Conservation (phyloP, 1,140 invertebrate species). For the Teleopsis dalmanni region DNA sequence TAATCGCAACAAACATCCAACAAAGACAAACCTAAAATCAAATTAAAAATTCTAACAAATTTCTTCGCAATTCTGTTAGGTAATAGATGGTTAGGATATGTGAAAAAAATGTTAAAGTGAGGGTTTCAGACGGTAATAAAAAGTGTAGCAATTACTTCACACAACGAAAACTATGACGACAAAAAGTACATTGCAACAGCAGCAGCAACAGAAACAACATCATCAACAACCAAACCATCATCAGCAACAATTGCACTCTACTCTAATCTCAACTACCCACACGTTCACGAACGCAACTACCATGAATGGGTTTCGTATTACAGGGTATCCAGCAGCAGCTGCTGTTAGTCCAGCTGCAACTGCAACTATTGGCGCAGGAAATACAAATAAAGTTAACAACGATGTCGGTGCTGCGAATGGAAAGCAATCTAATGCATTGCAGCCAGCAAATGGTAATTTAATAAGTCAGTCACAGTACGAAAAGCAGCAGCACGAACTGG, state of each 20-base stretch:
- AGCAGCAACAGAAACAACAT: constrained; percentile 1
- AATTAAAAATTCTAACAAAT: too few relatives aligned
- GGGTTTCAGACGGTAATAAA: too few relatives aligned
- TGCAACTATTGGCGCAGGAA: neutral
- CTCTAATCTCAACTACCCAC: too few relatives aligned
- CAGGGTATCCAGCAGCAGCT: constrained; percentile 37
- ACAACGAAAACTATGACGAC: too few relatives aligned
- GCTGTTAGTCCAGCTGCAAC: constrained; percentile 17
- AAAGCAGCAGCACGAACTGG: constrained; percentile 5
- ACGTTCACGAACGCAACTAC: too few relatives aligned
- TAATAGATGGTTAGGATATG: too few relatives aligned
- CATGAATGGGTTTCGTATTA: constrained; percentile 39
- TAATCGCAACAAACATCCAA: too few relatives aligned
- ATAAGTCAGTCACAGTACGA: neutral
- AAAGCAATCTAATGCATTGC: constrained; percentile 2
- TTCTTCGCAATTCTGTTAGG: too few relatives aligned
- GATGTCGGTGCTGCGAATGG: neutral
- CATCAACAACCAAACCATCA: constrained; percentile 15
- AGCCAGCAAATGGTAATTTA: constrained; percentile 5
- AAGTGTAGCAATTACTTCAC: too few relatives aligned
- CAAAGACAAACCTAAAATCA: too few relatives aligned
- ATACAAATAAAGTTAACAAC: constrained; percentile 7
- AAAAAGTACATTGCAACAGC: neutral
- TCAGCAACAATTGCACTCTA: too few relatives aligned
- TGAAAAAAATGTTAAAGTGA: too few relatives aligned